Conservation (phyloP, 2,113 vertebrate species). For the Oryzias curvinotus region DNA sequence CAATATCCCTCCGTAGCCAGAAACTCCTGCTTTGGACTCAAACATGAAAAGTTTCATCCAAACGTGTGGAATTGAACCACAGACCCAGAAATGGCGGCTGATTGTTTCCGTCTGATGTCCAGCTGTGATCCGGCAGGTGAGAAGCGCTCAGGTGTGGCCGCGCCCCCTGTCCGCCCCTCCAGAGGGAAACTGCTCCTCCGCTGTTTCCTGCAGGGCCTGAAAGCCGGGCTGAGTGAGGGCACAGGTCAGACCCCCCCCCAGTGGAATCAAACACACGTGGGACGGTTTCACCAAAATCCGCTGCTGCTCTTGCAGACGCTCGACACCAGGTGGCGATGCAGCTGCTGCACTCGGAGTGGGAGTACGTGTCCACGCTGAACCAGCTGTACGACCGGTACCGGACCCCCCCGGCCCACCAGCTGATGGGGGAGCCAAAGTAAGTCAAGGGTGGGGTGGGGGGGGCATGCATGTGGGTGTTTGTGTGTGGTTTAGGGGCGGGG, state of each 20-base stretch:
- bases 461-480: not conserved
- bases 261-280: too few relatives aligned
- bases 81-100: too few relatives aligned
- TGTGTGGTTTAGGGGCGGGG: too few relatives aligned
- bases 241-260: conserved; percentile 58
- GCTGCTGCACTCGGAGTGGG: conserved; percentile 77
- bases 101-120: conserved; percentile 10
- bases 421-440: conserved; percentile 61
- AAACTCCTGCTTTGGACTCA: too few relatives aligned
- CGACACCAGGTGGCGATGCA: conserved; percentile 72
- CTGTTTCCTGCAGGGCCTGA: conserved; percentile 78
- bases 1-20: too few relatives aligned
- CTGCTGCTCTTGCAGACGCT: conserved; percentile 59
- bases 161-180: conserved; percentile 24
- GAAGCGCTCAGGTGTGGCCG: conserved; percentile 6
- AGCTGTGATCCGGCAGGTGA: conserved; percentile 27
- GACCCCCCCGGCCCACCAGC: conserved; percentile 33
- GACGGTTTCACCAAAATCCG: not conserved
- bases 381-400: conserved; percentile 72
- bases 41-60: too few relatives aligned
- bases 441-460: conserved; percentile 3
- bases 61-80: too few relatives aligned
- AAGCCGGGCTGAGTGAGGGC: conserved; percentile 63
- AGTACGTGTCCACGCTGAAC: conserved; percentile 73
- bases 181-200: conserved; percentile 72